Evolutionary conservation across 2,113 vertebrate genomes (phyloP).

Genomic region (Pristiophorus japonicus): DNA sequence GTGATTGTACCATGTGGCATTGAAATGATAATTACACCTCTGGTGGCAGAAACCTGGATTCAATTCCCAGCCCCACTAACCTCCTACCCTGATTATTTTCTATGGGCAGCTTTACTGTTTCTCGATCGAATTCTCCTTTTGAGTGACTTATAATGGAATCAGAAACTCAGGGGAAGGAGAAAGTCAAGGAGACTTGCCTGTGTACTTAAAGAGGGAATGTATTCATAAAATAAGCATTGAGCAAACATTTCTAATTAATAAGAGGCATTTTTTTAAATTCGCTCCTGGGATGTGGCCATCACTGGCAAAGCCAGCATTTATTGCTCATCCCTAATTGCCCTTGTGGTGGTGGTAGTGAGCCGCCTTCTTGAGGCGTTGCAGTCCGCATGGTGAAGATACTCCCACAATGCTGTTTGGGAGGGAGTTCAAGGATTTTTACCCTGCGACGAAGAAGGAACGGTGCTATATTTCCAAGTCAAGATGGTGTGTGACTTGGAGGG

Average conservation of each 20-base stretch:
- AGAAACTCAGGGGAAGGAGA: background rate
- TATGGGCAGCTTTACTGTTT: background rate
- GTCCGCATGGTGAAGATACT: too few relatives aligned
- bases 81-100: constrained; percentile 1
- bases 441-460: too few relatives aligned
- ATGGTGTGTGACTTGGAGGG: too few relatives aligned
- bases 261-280: background rate
- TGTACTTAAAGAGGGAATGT: background rate
- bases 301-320: too few relatives aligned
- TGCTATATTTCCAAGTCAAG: too few relatives aligned
- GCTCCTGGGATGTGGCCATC: too few relatives aligned
- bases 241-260: background rate
- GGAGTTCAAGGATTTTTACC: too few relatives aligned
- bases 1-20: background rate
- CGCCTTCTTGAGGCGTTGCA: too few relatives aligned
- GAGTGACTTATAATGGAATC: background rate
- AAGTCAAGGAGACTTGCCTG: background rate
- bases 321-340: too few relatives aligned
- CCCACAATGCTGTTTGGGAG: too few relatives aligned
- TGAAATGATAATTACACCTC: constrained; percentile 20
- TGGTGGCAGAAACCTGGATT: background rate
- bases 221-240: background rate
- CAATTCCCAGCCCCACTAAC: background rate
- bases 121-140: background rate
- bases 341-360: too few relatives aligned